A percentile compares a stretch with the other conserved stretches of the same genome.
phyloP scores from a whole-genome alignment of 2,797 vertebrate genomes.

The Acropternis orthonyx region DNA sequence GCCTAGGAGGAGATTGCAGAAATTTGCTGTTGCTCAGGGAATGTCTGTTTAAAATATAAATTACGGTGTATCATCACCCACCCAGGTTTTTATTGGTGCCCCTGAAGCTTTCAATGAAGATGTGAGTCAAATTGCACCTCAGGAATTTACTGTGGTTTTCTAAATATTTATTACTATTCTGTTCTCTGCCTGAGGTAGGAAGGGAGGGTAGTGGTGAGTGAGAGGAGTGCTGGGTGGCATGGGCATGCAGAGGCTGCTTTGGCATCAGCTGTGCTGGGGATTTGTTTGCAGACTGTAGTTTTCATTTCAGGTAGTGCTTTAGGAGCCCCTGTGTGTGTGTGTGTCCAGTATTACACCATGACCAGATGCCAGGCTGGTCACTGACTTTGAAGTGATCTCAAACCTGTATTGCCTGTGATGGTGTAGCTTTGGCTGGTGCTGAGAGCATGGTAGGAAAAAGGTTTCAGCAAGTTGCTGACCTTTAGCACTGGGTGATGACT shows the following conservation, averaged over 20 bases:
- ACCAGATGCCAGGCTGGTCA: not conserved
- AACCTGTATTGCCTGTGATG: not conserved
- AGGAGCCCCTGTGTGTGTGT: not conserved
- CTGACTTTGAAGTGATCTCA: not conserved
- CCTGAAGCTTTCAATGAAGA: not conserved
- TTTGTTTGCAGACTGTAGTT: not conserved
- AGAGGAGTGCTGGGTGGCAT: not conserved
- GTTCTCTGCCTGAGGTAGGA: not conserved
- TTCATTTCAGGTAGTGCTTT: not conserved
- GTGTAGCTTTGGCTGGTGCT: not conserved
- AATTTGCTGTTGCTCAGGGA: slow-evolving; percentile 22
- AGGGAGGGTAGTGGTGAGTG: not conserved
- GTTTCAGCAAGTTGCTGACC: not conserved
- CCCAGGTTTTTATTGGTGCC: not conserved
- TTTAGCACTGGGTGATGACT: not conserved
- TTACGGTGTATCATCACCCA: not conserved
- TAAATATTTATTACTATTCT: not conserved
- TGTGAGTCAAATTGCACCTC: slow-evolving; percentile 2
- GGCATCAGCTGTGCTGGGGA: not conserved
- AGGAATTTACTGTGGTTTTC: slow-evolving; percentile 39
- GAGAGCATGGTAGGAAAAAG: not conserved
- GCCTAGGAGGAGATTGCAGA: not conserved
- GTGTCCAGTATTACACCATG: not conserved
- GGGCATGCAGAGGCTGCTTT: not conserved
- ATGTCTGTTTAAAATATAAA: slow-evolving; percentile 5